phyloP scores from a whole-genome alignment of 2,888 invertebrate species.

The Polydrusus cervinus region DNA sequence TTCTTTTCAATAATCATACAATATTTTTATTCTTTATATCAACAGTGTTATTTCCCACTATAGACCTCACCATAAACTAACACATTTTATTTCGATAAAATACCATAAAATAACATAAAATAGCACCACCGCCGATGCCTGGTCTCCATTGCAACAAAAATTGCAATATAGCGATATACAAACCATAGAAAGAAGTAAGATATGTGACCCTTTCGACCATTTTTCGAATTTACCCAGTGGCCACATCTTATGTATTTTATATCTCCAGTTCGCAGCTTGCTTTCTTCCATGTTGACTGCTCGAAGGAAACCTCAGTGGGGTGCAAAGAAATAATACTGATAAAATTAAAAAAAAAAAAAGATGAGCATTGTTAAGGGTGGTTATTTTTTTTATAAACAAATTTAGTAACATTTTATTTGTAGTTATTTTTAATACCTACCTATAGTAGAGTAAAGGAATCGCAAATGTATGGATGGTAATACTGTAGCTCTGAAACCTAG shows the following conservation, averaged over 20 bases:
- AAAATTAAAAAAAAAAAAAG: no score
- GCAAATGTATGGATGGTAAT: no score
- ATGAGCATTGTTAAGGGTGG: no score
- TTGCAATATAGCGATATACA: conserved; percentile 45
- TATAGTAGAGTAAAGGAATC: no score
- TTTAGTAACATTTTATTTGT: no score
- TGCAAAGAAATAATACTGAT: neutral
- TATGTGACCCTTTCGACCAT: conserved; percentile 40
- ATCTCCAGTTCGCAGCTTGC: conserved; percentile 40
- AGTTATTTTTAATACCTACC: no score
- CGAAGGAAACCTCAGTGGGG: conserved; percentile 12
- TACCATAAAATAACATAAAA: conserved; percentile 50
- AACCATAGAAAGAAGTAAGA: conserved; percentile 39
- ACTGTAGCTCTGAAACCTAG: no score
- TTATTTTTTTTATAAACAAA: no score
- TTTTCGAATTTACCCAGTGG: conserved; percentile 53
- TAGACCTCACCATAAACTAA: conserved; percentile 45
- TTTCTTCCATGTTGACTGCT: conserved; percentile 1
- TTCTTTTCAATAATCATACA: neutral
- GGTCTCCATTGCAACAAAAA: conserved; percentile 40
- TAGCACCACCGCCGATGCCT: conserved; percentile 40
- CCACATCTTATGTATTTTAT: conserved; percentile 53
- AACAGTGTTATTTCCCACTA: conserved; percentile 10
- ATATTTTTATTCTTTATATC: neutral
- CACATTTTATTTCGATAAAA: conserved; percentile 48